phyloP scores from a whole-genome alignment of 1,140 invertebrate genomes.

The Drosophila parabipectinata region DNA sequence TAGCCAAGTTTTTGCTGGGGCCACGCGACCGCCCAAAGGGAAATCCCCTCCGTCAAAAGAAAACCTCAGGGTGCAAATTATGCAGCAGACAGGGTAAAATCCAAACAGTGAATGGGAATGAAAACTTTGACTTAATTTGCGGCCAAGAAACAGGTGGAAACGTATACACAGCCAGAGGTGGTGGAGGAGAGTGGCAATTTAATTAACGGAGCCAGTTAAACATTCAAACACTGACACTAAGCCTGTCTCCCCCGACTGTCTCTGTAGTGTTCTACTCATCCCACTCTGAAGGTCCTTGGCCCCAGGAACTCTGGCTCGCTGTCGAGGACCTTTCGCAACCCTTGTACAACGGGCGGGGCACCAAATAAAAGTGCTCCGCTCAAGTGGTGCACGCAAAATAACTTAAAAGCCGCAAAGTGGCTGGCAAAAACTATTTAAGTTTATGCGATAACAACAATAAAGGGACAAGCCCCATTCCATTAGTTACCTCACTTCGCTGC shows the following conservation, averaged over 20 bases:
- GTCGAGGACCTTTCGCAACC: slow-evolving; percentile 20
- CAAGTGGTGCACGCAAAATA: slow-evolving; percentile 77
- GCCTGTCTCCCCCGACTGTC: slow-evolving; percentile 17
- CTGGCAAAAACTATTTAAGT: slow-evolving; percentile 80
- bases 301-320: slow-evolving; percentile 13
- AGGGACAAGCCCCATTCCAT: slow-evolving; percentile 31
- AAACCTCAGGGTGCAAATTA: slow-evolving; percentile 56
- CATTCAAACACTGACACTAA: slow-evolving; percentile 43
- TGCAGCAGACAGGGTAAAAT: slow-evolving; percentile 37
- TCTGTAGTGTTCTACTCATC: slow-evolving; percentile 1
- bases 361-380: slow-evolving; percentile 49
- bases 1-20: slow-evolving; percentile 45
- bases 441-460: slow-evolving; percentile 78
- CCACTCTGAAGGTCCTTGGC: slow-evolving; percentile 31
- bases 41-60: slow-evolving; percentile 44
- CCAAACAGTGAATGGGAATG: slow-evolving; percentile 26
- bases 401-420: slow-evolving; percentile 81
- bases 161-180: slow-evolving; percentile 2
- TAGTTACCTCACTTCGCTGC: neutral
- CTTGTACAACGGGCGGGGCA: slow-evolving; percentile 11
- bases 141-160: slow-evolving; percentile 42
- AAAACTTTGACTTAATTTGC: slow-evolving; percentile 50
- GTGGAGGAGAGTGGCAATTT: slow-evolving; percentile 42
- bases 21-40: slow-evolving; percentile 43
- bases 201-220: slow-evolving; percentile 58